A percentile compares a stretch with the other conserved stretches of the same genome.
phyloP scores from a whole-genome alignment of 2,113 vertebrate genomes.

The Mellivora capensis region DNA sequence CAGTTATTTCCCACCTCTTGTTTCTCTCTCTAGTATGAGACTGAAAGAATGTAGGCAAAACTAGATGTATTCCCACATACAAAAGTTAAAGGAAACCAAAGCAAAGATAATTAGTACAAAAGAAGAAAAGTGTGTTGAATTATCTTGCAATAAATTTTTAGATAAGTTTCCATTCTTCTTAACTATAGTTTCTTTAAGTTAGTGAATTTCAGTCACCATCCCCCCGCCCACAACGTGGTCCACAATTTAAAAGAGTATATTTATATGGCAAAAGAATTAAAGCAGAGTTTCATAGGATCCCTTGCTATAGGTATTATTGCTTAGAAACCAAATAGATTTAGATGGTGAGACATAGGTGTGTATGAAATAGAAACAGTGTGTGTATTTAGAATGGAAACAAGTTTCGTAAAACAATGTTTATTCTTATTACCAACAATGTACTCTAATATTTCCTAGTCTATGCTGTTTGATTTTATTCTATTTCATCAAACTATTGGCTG shows the following conservation, averaged over 20 bases:
- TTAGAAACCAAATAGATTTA: constrained; percentile 13
- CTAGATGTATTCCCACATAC: not conserved
- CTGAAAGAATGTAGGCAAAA: not conserved
- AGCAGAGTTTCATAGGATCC: not conserved
- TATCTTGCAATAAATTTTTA: not conserved
- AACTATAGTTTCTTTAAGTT: not conserved
- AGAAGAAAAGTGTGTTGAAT: not conserved
- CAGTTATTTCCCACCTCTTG: not conserved
- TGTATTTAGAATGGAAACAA: not conserved
- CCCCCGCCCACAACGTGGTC: not conserved
- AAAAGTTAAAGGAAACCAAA: not conserved
- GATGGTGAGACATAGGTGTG: not conserved
- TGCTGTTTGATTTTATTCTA: not conserved
- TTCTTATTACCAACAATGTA: not conserved
- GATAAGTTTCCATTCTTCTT: not conserved
- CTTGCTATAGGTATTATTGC: not conserved
- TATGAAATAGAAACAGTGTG: not conserved
- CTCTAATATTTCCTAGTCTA: not conserved
- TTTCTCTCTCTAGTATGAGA: not conserved
- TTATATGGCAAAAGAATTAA: not conserved
- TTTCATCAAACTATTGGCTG: constrained; percentile 5
- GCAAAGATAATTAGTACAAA: not conserved
- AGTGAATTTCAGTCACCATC: not conserved
- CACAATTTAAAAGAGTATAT: not conserved
- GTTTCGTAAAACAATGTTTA: not conserved